Evolutionary conservation across 2,888 invertebrate genomes (phyloP).

Genomic region (Oxycera nigricornis): DNA sequence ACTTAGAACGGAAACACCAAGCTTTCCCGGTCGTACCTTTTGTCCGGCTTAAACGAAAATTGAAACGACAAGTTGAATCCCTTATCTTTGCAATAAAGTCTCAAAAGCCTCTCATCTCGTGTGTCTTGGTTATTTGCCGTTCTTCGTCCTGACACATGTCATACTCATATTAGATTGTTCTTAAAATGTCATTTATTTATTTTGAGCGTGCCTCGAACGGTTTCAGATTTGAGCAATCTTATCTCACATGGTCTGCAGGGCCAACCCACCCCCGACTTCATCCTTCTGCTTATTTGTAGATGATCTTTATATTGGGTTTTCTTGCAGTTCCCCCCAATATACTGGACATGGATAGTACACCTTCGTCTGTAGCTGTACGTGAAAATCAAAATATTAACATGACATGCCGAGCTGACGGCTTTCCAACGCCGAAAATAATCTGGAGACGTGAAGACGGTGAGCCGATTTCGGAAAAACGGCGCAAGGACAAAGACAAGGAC

Average conservation of each 20-base stretch:
- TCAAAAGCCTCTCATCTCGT: constrained; percentile 23
- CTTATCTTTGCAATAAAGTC: constrained; percentile 29
- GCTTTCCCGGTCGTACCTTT: not conserved
- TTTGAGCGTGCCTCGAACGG: not conserved
- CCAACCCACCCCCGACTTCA: too few relatives aligned
- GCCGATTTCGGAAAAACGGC: constrained; percentile 82
- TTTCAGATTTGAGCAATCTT: constrained; percentile 20
- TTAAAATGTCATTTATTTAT: constrained; percentile 37
- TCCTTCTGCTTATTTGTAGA: not conserved
- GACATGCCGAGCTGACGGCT: constrained; percentile 89
- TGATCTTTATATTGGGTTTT: not conserved
- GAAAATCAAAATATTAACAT: constrained; percentile 95
- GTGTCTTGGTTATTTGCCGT: constrained; percentile 1
- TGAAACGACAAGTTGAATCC: constrained; percentile 26
- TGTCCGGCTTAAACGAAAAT: not conserved
- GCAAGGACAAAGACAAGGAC: constrained; percentile 87
- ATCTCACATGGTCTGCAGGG: not conserved
- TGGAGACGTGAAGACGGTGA: constrained; percentile 93
- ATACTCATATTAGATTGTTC: constrained; percentile 37
- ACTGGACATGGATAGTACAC: constrained; percentile 86
- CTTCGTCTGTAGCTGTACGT: constrained; percentile 88
- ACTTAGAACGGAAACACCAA: not conserved
- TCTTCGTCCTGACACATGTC: constrained; percentile 32
- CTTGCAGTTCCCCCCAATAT: constrained; percentile 89
- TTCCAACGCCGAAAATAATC: constrained; percentile 89